Conservation (phyloP, 2,113 vertebrate species). For the Bufo bufo region DNA sequence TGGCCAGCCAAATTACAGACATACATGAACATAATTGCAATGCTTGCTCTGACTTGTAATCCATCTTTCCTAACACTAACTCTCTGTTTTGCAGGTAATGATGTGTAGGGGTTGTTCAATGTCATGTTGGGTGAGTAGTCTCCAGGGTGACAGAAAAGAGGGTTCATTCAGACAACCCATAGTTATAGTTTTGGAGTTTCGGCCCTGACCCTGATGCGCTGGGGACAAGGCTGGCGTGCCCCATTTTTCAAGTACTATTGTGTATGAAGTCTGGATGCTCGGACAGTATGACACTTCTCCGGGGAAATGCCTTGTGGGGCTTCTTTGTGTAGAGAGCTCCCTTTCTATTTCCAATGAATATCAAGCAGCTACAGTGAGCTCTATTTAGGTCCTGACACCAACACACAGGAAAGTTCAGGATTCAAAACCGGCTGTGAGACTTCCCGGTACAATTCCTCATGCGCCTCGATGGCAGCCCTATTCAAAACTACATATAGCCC, state of each 20-base stretch:
- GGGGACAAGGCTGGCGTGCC: not conserved
- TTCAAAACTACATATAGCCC: too few relatives aligned
- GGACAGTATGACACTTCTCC: not conserved
- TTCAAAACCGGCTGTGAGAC: not conserved
- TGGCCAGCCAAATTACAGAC: too few relatives aligned
- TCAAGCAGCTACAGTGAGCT: not conserved
- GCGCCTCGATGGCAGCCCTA: too few relatives aligned
- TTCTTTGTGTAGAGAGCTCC: not conserved
- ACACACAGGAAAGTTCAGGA: not conserved
- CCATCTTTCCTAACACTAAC: too few relatives aligned
- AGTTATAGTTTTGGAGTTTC: not conserved
- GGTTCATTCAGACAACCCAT: too few relatives aligned
- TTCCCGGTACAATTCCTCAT: not conserved
- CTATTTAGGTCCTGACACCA: not conserved
- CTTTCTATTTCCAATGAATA: conserved; percentile 5
- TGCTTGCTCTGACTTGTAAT: too few relatives aligned
- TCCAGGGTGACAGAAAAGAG: too few relatives aligned
- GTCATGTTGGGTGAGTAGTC: too few relatives aligned
- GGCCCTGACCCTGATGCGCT: not conserved
- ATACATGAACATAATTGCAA: too few relatives aligned
- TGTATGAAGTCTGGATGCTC: conserved; percentile 4
- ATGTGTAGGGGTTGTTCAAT: too few relatives aligned
- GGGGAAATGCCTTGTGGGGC: not conserved
- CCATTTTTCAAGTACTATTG: not conserved
- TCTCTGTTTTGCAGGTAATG: too few relatives aligned